These are phyloP conservation scores for Andricus grossulariae DNA, from an alignment of 1,140 invertebrate species.

Conservation along the genomic window DNA sequence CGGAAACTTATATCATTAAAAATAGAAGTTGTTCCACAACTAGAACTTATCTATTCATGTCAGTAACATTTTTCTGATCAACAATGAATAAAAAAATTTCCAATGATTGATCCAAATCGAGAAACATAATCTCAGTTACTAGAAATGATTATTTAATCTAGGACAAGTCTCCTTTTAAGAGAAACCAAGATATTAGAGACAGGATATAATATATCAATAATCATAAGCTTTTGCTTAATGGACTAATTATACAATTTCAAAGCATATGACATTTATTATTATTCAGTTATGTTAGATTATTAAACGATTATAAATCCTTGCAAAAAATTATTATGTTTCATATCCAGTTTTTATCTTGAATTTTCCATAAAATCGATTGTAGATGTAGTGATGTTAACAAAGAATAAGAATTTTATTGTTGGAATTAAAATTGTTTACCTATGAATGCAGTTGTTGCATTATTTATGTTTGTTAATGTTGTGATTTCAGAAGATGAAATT, in stretches of 20 bases:
- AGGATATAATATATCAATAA: not conserved
- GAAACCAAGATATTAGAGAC: not conserved
- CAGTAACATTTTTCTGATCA: conserved; percentile 3
- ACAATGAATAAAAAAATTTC: not conserved
- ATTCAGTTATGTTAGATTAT: not conserved
- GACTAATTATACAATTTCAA: not conserved
- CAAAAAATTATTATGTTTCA: not conserved
- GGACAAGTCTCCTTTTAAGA: conserved; percentile 3
- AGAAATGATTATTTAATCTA: not conserved
- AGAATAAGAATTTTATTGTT: not conserved
- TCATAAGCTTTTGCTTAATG: not conserved
- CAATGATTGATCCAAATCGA: not conserved
- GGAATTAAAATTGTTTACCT: conserved; percentile 66
- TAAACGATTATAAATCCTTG: not conserved
- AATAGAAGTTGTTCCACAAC: not conserved
- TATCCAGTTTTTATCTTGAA: too few species aligned
- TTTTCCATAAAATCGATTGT: too few species aligned
- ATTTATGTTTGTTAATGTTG: conserved; percentile 82
- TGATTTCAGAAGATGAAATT: conserved; percentile 79
- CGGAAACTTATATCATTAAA: not conserved
- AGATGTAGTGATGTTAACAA: too few species aligned
- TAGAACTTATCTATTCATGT: not conserved
- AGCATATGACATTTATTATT: not conserved
- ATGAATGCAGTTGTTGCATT: conserved; percentile 79
- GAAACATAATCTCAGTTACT: not conserved